These are phyloP conservation scores for Tragopan temminckii DNA, from an alignment of 2,797 vertebrate species.

Conservation along the genomic window DNA sequence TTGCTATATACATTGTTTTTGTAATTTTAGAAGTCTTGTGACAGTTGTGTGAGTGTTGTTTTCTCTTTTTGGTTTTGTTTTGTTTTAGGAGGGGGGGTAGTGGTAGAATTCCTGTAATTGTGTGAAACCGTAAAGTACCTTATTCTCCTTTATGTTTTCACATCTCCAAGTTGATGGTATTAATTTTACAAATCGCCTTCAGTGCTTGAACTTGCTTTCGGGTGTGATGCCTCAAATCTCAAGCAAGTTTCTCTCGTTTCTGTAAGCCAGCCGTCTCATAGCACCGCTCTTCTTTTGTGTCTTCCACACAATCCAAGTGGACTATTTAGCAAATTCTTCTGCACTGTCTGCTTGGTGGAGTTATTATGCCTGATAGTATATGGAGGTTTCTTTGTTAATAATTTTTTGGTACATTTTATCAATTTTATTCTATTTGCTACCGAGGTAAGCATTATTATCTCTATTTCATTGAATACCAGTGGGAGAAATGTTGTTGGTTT, in stretches of 20 bases:
- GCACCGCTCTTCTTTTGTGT: background rate
- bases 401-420: background rate
- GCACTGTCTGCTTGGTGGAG: background rate
- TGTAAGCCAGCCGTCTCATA: background rate
- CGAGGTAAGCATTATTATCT: constrained; percentile 11
- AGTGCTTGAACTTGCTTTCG: constrained; percentile 13
- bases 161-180: background rate
- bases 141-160: constrained; percentile 28
- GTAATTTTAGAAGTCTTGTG: background rate
- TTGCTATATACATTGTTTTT: background rate
- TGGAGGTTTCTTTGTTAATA: background rate
- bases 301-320: background rate
- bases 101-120: background rate
- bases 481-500: background rate
- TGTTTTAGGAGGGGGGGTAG: background rate
- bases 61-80: background rate
- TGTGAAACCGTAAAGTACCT: constrained; percentile 36
- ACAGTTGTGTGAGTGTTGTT: background rate
- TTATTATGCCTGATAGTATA: background rate
- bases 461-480: background rate
- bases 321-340: constrained; percentile 1
- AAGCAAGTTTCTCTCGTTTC: constrained; percentile 1
- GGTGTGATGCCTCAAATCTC: constrained; percentile 13
- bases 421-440: constrained; percentile 7
- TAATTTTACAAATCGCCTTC: background rate